These are phyloP conservation scores for Graphium colonna DNA, from an alignment of 2,888 invertebrate species.

Conservation along the genomic window DNA sequence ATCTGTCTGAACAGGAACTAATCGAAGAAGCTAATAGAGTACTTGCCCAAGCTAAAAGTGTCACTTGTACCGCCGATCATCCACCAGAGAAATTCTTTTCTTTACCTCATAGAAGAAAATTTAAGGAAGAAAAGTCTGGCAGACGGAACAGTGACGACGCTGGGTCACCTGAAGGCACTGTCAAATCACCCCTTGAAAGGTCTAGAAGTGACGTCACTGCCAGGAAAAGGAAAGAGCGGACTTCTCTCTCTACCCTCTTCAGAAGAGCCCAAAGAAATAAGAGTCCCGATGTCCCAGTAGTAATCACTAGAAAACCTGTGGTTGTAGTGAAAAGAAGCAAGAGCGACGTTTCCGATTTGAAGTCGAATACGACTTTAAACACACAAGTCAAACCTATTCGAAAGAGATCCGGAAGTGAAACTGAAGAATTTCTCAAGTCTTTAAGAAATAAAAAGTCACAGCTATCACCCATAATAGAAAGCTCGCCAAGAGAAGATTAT, in stretches of 20 bases:
- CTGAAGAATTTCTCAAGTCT: constrained; percentile 79
- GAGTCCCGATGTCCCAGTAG: constrained; percentile 73
- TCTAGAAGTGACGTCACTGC: constrained; percentile 80
- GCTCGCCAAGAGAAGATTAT: constrained; percentile 85
- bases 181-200: constrained; percentile 67
- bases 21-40: constrained; percentile 89
- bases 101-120: constrained; percentile 82
- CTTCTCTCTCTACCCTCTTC: constrained; percentile 84
- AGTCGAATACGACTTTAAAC: constrained; percentile 69
- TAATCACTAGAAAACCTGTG: constrained; percentile 62
- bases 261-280: constrained; percentile 79
- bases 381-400: constrained; percentile 69
- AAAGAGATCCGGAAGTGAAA: constrained; percentile 81
- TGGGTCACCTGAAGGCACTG: constrained; percentile 45
- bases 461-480: constrained; percentile 89
- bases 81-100: constrained; percentile 85
- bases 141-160: constrained; percentile 80
- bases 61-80: constrained; percentile 83
- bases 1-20: constrained; percentile 85
- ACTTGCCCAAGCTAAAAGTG: constrained; percentile 85
- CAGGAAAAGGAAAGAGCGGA: constrained; percentile 74
- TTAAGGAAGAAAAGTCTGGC: constrained; percentile 57
- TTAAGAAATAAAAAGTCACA: constrained; percentile 82
- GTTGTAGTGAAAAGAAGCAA: constrained; percentile 79
- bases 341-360: constrained; percentile 83